phyloP scores from a whole-genome alignment of 2,797 vertebrate species.

The Sebastes jordani region DNA sequence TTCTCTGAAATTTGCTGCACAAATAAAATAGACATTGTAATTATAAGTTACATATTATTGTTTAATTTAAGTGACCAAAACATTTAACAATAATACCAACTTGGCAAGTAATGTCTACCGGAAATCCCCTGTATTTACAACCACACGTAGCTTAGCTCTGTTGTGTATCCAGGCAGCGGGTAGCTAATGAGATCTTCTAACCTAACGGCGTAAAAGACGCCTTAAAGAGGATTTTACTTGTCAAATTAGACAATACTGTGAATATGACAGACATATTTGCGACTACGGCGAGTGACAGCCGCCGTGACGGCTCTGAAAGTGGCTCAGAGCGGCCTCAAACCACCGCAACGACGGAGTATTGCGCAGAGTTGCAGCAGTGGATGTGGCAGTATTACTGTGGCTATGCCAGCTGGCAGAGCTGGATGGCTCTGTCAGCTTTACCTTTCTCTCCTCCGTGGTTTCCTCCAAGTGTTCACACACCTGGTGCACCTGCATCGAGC shows the following conservation, averaged over 20 bases:
- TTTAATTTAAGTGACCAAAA: not conserved
- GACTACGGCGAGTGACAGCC: not conserved
- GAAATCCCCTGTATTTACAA: slow-evolving; percentile 31
- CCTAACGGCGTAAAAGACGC: not conserved
- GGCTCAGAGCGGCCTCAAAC: slow-evolving; percentile 3
- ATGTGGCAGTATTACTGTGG: slow-evolving; percentile 93
- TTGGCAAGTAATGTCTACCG: not conserved
- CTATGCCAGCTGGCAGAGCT: slow-evolving; percentile 88
- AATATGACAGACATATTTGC: slow-evolving; percentile 34
- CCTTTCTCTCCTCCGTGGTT: slow-evolving; percentile 57
- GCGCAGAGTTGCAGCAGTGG: slow-evolving; percentile 89
- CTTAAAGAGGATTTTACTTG: not conserved
- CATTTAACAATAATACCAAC: not conserved
- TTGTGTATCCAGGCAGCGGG: not conserved
- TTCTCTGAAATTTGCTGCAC: not conserved
- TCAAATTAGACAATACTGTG: not conserved
- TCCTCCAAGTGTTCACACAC: slow-evolving; percentile 24
- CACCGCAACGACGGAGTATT: slow-evolving; percentile 82
- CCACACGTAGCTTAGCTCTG: not conserved
- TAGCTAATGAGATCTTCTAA: slow-evolving; percentile 21
- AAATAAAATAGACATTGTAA: fast-evolving
- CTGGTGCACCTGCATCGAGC: slow-evolving; percentile 41
- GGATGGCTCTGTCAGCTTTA: slow-evolving; percentile 66
- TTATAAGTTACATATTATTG: fast-evolving
- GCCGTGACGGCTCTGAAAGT: not conserved